A percentile compares a stretch with the other conserved stretches of the same genome.
Evolutionary conservation across 2,888 invertebrate species (phyloP).

Genomic region (Amitus sp.): DNA sequence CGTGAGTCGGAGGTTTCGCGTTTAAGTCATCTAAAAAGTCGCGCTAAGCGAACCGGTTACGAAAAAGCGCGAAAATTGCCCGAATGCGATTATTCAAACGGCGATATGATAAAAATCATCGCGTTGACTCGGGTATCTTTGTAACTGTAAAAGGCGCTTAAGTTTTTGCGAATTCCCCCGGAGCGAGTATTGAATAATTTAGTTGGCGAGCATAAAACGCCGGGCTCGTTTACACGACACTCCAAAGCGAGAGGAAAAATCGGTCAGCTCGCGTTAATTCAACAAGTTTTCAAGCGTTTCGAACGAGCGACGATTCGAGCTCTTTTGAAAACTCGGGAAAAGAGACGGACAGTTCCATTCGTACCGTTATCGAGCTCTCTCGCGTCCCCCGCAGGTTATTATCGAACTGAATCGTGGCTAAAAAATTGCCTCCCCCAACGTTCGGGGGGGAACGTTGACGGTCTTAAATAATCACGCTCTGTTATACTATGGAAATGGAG

Average conservation of each 20-base stretch:
- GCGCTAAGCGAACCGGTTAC: neutral
- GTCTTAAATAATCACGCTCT: constrained; percentile 21
- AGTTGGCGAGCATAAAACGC: neutral
- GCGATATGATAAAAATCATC: neutral
- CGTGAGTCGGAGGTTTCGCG: too few relatives aligned
- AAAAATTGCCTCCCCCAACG: constrained; percentile 37
- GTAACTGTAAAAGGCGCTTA: neutral
- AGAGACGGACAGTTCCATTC: constrained; percentile 8
- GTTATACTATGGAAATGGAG: constrained; percentile 14
- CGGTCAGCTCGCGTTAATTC: too few relatives aligned
- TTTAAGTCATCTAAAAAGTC: neutral
- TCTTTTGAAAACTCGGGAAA: neutral
- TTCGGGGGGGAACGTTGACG: constrained; percentile 30
- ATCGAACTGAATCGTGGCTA: too few relatives aligned
- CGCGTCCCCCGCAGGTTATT: constrained; percentile 10
- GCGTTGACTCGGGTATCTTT: neutral
- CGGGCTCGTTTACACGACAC: neutral
- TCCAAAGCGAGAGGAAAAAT: too few relatives aligned
- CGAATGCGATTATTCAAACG: too few relatives aligned
- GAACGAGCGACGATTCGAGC: neutral
- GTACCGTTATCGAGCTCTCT: constrained; percentile 24
- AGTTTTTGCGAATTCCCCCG: neutral
- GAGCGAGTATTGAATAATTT: neutral
- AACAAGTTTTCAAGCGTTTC: neutral
- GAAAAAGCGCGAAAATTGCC: constrained; percentile 1